Conservation (phyloP, 2,888 invertebrate species). For the Mechanitis mazaeus region DNA sequence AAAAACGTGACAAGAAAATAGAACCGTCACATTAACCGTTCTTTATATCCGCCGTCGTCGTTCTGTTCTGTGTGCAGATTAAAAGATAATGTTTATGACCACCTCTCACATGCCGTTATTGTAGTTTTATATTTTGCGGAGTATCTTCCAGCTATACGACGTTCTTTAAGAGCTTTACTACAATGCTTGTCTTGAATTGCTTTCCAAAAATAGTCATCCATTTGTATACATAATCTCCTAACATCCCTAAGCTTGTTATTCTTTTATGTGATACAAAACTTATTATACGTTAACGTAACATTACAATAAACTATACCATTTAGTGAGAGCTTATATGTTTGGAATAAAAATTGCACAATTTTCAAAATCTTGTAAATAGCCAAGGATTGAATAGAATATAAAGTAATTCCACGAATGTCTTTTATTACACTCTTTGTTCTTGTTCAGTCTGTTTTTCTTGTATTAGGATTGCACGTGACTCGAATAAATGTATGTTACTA, state of each 20-base stretch:
- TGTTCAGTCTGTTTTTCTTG: conserved; percentile 63
- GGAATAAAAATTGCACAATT: background rate
- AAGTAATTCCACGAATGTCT: conserved; percentile 40
- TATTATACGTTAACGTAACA: too few species aligned
- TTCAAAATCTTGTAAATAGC: background rate
- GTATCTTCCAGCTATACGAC: background rate
- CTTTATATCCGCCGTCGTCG: conserved; percentile 55
- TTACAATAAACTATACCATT: too few species aligned
- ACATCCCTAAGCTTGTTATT: too few species aligned
- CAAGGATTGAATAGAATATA: conserved; percentile 1
- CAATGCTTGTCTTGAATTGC: background rate
- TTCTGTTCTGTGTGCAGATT: conserved; percentile 61
- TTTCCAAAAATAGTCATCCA: background rate
- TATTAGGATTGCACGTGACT: conserved; percentile 56
- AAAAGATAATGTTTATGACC: conserved; percentile 49
- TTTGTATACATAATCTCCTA: too few species aligned
- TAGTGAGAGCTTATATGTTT: too few species aligned
- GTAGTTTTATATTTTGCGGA: conserved; percentile 8
- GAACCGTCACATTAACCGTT: conserved; percentile 60
- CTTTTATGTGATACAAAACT: too few species aligned
- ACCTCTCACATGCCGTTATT: conserved; percentile 10
- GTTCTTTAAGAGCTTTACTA: background rate
- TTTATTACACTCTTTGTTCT: conserved; percentile 52
- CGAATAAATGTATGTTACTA: conserved; percentile 41
- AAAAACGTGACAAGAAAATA: conserved; percentile 71